phyloP scores from a whole-genome alignment of 2,113 vertebrate species.

The Sebastes fasciatus region DNA sequence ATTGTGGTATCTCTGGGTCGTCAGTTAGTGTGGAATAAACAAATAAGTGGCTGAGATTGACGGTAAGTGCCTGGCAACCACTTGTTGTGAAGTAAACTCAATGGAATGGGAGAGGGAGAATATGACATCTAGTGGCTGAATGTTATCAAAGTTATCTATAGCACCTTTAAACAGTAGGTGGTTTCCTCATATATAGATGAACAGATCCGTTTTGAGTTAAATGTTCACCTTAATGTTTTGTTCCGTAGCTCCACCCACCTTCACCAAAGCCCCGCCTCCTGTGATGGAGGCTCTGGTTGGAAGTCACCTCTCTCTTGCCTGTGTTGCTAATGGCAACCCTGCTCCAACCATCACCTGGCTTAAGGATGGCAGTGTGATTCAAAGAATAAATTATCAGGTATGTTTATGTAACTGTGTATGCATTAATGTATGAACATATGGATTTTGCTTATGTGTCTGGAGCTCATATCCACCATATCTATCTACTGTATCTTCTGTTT shows the following conservation, averaged over 20 bases:
- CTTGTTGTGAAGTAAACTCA: too few species aligned
- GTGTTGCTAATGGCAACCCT: conserved; percentile 89
- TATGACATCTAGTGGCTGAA: too few species aligned
- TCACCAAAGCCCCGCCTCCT: conserved; percentile 86
- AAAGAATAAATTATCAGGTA: conserved; percentile 81
- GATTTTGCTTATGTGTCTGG: background rate
- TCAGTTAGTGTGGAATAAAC: too few species aligned
- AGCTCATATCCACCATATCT: background rate
- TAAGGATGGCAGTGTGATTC: conserved; percentile 82
- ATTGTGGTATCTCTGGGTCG: too few species aligned
- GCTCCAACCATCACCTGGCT: conserved; percentile 89
- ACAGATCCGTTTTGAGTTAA: background rate
- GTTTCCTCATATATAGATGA: background rate
- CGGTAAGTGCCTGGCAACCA: too few species aligned
- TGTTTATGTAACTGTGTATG: background rate
- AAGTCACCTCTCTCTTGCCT: conserved; percentile 84
- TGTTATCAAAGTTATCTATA: too few species aligned
- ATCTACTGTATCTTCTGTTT: background rate
- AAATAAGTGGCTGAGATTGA: too few species aligned
- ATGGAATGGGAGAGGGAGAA: too few species aligned
- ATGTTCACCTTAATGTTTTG: conserved; percentile 5
- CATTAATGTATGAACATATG: background rate
- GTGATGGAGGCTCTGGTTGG: conserved; percentile 85
- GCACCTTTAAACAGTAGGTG: background rate
- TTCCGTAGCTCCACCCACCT: conserved; percentile 87